phyloP scores from a whole-genome alignment of 2,888 invertebrate species.

The Sinodicranocentrus sp. region DNA sequence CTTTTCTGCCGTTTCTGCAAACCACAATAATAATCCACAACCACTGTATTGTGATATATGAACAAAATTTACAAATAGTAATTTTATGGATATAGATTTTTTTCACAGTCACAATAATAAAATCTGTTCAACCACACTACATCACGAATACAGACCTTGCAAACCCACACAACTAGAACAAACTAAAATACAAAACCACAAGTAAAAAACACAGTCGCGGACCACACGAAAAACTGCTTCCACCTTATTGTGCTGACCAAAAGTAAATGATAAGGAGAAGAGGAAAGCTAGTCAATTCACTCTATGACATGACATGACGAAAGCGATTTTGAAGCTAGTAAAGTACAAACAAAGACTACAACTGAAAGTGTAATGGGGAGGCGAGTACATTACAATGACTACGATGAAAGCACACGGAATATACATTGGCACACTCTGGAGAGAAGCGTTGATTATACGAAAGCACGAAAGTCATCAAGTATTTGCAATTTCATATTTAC shows the following conservation, averaged over 20 bases:
- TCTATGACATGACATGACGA: constrained; percentile 24
- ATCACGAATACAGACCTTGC: background rate
- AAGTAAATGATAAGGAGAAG: background rate
- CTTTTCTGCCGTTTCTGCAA: constrained; percentile 72
- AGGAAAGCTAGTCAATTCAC: constrained; percentile 7
- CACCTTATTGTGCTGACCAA: background rate
- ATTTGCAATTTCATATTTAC: no score
- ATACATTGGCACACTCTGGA: no score
- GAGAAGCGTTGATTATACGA: no score
- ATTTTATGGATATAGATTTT: background rate
- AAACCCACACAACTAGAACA: background rate
- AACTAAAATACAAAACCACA: background rate
- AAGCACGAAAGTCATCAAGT: no score
- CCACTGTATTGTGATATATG: constrained; percentile 8
- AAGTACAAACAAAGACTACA: constrained; percentile 1
- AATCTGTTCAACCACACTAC: background rate
- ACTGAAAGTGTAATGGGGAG: no score
- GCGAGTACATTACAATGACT: background rate
- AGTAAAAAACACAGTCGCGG: background rate
- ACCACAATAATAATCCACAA: constrained; percentile 46
- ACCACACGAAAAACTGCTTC: background rate
- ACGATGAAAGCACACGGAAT: no score
- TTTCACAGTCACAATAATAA: background rate
- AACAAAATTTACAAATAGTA: background rate
- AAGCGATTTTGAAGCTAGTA: constrained; percentile 23